Conservation (phyloP, 2,113 vertebrate species). For the Eclectus roratus region DNA sequence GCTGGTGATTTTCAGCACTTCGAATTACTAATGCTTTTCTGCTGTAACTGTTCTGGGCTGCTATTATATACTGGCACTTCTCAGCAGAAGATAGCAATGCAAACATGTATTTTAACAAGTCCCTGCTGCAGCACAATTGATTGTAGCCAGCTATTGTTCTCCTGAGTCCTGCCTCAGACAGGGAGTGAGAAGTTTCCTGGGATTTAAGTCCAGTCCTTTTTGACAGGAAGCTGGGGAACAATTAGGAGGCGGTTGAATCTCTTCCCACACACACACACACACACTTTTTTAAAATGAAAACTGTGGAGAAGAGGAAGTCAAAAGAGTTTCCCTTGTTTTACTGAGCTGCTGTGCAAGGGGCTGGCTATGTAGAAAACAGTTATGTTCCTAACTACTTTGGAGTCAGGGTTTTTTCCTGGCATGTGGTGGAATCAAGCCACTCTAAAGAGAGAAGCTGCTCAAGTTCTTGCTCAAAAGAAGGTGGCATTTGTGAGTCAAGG, state of each 20-base stretch:
- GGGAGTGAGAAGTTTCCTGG: conserved; percentile 5
- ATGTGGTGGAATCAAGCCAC: not conserved
- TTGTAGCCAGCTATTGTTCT: conserved; percentile 22
- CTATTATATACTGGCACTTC: not conserved
- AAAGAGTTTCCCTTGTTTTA: not conserved
- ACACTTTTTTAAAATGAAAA: not conserved
- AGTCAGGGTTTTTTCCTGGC: not conserved
- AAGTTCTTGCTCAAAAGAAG: not conserved
- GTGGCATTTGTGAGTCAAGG: not conserved
- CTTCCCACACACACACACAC: not conserved
- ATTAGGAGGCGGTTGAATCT: not conserved
- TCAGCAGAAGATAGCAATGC: not conserved
- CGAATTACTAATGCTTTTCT: not conserved
- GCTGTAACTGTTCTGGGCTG: not conserved
- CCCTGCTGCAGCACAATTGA: not conserved
- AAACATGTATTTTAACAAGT: not conserved
- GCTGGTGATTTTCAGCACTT: not conserved
- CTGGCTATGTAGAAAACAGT: not conserved
- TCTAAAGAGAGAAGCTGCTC: not conserved
- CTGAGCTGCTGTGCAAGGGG: not conserved
- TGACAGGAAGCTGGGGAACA: not conserved
- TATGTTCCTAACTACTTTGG: not conserved
- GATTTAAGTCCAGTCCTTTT: conserved; percentile 12
- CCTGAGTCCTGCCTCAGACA: not conserved
- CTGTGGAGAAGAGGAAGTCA: not conserved